Base-by-base conservation (phyloP, 1,140 invertebrate genomes). In the Drosophila obscura region DNA sequence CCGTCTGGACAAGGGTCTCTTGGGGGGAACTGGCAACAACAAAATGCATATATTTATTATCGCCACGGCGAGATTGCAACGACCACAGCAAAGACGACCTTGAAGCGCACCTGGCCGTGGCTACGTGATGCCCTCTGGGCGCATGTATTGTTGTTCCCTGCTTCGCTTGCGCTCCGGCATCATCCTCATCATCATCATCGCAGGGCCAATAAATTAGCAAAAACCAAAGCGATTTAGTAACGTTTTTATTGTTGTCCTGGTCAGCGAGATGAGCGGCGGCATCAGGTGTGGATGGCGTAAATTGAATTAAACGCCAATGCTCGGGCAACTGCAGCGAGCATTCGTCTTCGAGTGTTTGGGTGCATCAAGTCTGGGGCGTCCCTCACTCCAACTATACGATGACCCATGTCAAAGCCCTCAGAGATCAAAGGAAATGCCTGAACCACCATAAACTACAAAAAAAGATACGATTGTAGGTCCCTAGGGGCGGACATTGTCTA, bases 21-120 rank as follows among this genome's bases (percentile, higher is more conserved):
- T 3, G 35, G n/a, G 13, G 13, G 19, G n/a, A 24, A 19, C 9
- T 4, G 9, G 45, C 24, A 53, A 55, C 19, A 63, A 53, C 43
- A 63, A 59, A 78, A 66, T 73, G 71, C 83, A 82, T 87, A 72
- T 79, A 88, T 87, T 88, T 87, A 88, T 88, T 87, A 88, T 83
- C 67, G 73, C 60, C 65, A 62, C 61, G 75, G 59, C 72, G 60
- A 68, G 66, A 69, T 69, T 69, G 61, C 69, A 80, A 60, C 81
- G 62, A 49, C 66, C 48, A 48, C 43, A 55, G 39, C 49, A 59
- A 60, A 53, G 52, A 52, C 77, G 82, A 87, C 82, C 82, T 85
- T 85, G 82, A 81, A 52, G 19, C 41, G 62, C 59, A 65, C 45
- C 56, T 71, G 67, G 65, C 28, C 28, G 15, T 83, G 64, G 61